Evolutionary conservation across 1,140 invertebrate species (phyloP), one percentile per base, ranked within the genome.

Genomic region (Drosophila bocqueti): DNA sequence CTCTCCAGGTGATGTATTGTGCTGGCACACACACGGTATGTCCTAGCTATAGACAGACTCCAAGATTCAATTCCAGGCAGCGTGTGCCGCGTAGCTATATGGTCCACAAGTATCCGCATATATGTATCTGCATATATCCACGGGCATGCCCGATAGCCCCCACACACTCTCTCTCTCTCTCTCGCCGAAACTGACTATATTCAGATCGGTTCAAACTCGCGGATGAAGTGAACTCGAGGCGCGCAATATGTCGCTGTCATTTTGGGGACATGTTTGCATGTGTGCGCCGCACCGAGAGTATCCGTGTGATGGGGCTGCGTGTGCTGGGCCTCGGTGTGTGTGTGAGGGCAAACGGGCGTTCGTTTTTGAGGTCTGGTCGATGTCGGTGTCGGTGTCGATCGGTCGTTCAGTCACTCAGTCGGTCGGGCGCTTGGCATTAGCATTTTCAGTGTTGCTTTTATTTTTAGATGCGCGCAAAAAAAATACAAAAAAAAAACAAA

Each of bases 401-500:
- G 52, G 76, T 77, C 79, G 55, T 62, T 81, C 71, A 71, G 65
- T 81, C 71, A 71, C 38, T 78, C 63, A 54, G 57, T 81, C 55
- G 76, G 59, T 76, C 64, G 54, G 74, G 40, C 75, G 64, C 71
- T 63, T 86, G 74, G 73, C 72, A 75, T 64, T 73, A 73, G 67
- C 72, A 74, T 75, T 75, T 75, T 75, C 69, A 74, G 72, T 75
- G 69, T 75, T 75, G 71, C 73, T 76, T 57, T 76, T 75, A 58
- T 77, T 86, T 86, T 86, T 86, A 73, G 69, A 73, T 87, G 80
- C 84, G 80, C 66, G 72, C 84, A 80, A 87, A 83, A 87, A 87
- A 87, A 87, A 21, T 21, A 21, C 21, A 21, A 76, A 73, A 85
- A 62, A 11, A 29, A 29, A 26, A 26, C 26, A 26, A 29, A 29